Evolutionary conservation across 2,888 invertebrate species (phyloP), one percentile per base, ranked within the genome.

Genomic region (Poecilus cupreus): DNA sequence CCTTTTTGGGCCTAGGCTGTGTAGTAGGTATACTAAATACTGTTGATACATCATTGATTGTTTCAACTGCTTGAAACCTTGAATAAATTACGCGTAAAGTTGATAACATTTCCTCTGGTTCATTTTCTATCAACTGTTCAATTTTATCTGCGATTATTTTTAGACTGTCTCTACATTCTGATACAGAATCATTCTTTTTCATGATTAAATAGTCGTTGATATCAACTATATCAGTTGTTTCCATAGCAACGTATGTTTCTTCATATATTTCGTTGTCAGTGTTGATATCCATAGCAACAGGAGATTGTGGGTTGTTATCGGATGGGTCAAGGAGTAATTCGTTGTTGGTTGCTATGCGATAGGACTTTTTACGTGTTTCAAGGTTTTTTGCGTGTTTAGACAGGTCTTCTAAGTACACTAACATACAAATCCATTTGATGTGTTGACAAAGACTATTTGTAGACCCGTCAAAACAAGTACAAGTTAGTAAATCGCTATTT

Each of bases 11-110:
- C n/a, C n/a, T n/a, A n/a, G n/a, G n/a, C n/a, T n/a, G n/a, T n/a
- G n/a, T n/a, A n/a, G n/a, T n/a, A n/a, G n/a, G n/a, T n/a, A 32
- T 46, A n/a, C 72, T 22, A 72, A 72, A 72, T 3, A 72, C 72
- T 20, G 43, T 46, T 13, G 43, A 24, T 1, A 72, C 13, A 72
- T 72, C 72, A 0, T 11, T 11, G 10, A 72, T 20, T 46, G n/a
- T 46, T 11, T 3, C 20, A 43, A 72, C 72, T 0, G 22, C 46
- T 5, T 46, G n/a, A 46, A 72, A 72, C 43, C 72, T 18, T 0
- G 72, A 72, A 72, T 20, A 72, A 10, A 72, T 22, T n/a, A 46
- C 18, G 43, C 46, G 3, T 13, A 72, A 46, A 22, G 72, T 13
- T 22, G 72, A n/a, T 6, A 72, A 72, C 0, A 72, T 8, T n/a